Evolutionary conservation across 2,113 vertebrate genomes (phyloP).

Genomic region (Callionymus lyra): DNA sequence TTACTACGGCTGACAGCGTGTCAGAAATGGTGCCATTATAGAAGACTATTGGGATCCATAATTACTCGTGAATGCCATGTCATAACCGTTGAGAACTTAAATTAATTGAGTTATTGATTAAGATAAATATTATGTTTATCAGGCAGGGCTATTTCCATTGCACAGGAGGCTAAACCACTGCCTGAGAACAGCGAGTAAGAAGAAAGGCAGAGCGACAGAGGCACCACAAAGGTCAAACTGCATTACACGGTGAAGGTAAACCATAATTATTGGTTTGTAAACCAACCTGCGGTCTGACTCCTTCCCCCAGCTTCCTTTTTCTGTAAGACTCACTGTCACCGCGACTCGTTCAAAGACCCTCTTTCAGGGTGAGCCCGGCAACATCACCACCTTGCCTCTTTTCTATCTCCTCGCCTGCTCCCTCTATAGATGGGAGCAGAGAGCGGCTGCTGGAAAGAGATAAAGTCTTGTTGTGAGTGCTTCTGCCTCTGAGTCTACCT

Average conservation of each 20-base stretch:
- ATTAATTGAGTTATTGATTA: too few species aligned
- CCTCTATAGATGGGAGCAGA: slow-evolving; percentile 65
- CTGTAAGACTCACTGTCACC: slow-evolving; percentile 18
- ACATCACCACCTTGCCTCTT: slow-evolving; percentile 18
- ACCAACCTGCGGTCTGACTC: slow-evolving; percentile 5
- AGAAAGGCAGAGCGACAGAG: too few species aligned
- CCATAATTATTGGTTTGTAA: slow-evolving; percentile 44
- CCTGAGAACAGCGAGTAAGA: too few species aligned
- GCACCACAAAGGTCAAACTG: slow-evolving; percentile 15
- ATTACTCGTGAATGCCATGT: too few species aligned
- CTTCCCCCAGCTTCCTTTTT: slow-evolving; percentile 3
- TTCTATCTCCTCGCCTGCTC: slow-evolving; percentile 46
- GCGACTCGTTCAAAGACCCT: slow-evolving; percentile 17
- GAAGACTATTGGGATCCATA: too few species aligned
- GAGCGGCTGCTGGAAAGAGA: slow-evolving; percentile 76
- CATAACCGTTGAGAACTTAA: too few species aligned
- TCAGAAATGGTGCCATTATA: too few species aligned
- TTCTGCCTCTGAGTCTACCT: slow-evolving; percentile 47
- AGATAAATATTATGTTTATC: too few species aligned
- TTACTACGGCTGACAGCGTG: too few species aligned
- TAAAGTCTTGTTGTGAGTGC: slow-evolving; percentile 70
- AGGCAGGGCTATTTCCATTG: too few species aligned
- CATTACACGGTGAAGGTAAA: slow-evolving; percentile 29
- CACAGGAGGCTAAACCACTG: too few species aligned
- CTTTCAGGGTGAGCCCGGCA: slow-evolving; percentile 40